A percentile compares a stretch with the other conserved stretches of the same genome.
These are phyloP conservation scores for Microplitis demolitor DNA, from an alignment of 1,140 invertebrate genomes.

Conservation along the genomic window DNA sequence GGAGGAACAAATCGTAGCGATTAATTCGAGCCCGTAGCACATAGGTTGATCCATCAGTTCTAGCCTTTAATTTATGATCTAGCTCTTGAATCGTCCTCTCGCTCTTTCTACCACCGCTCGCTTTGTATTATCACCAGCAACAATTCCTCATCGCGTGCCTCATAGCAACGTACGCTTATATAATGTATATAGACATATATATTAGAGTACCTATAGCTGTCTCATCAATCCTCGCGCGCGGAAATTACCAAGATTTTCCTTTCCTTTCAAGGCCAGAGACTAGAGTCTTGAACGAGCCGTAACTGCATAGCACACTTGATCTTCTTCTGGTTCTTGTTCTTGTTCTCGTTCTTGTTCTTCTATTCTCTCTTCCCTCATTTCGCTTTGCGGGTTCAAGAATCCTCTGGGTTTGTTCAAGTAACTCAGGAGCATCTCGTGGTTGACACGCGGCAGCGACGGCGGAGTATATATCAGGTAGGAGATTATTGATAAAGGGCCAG, in stretches of 20 bases:
- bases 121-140: slow-evolving; percentile 11
- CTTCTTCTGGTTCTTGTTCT: not conserved
- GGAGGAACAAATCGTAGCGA: slow-evolving; percentile 38
- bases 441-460: not conserved
- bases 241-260: slow-evolving; percentile 7
- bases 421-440: not conserved
- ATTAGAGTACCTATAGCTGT: too few relatives aligned
- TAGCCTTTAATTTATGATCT: slow-evolving; percentile 39
- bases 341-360: not conserved
- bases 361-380: not conserved
- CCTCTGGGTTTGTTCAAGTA: not conserved
- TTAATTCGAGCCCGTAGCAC: slow-evolving; percentile 37
- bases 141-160: slow-evolving; percentile 21
- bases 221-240: not conserved
- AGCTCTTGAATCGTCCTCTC: slow-evolving; percentile 10
- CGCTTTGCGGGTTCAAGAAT: too few relatives aligned
- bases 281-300: not conserved
- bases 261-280: slow-evolving; percentile 7
- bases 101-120: not conserved
- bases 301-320: not conserved
- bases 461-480: slow-evolving; percentile 17
- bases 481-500: slow-evolving; percentile 43
- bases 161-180: slow-evolving; percentile 9
- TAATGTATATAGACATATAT: not conserved
- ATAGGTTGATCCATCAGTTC: slow-evolving; percentile 42